Base-by-base conservation (phyloP, 1,140 invertebrate species). In the Muscidifurax raptorellus region DNA sequence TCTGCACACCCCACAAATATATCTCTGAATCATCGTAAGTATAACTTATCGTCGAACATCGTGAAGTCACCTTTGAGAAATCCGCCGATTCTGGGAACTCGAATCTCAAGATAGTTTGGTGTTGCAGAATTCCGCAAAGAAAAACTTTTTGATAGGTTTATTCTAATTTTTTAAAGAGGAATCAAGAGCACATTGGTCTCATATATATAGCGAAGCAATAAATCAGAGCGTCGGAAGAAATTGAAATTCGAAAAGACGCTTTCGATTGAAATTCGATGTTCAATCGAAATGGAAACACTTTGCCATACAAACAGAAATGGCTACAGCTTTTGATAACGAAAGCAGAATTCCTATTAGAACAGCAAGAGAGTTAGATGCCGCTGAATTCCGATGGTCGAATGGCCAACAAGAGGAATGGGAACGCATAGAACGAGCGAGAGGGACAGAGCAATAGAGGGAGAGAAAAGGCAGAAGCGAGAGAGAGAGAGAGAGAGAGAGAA, bases 21-120 rank as follows among this genome's bases (percentile, higher is more conserved):
- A 90, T 90, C 89, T 89, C 89, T 90, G 90, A 91, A 91, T 90
- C 90, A 90, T 91, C 90, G 89, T 88, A 67, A 36, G 74, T 64
- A 67, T 80, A 80, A 84, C 40, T 72, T 80, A 84, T 80, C 67
- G 77, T 30, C 18, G n/a, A 84, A 40, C n/a, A n/a, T n/a, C 13
- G 44, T 3, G 32, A 78, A 44, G 52, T 59, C 30, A 40, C 22
- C 25, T 74, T 44, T 18, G 22, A 59, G 36, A 74, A 28, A 66
- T 80, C 83, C 74, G 36, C 27, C 76, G 82, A 84, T 84, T 72
- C 64, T 5, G 32, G 32, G 32, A 6, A 40, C 9, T 6, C 36
- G 9, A 10, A 40, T 40, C 36, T 10, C 36, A 10, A 40, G 36
- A 40, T 40, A n/a, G 36, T 6, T 40, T 40, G 7, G 10, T 0